Percentiles rank a stretch among this genome's conserved stretches.
Conservation (phyloP, 2,113 vertebrate species). For the Corythornis cristatus region DNA sequence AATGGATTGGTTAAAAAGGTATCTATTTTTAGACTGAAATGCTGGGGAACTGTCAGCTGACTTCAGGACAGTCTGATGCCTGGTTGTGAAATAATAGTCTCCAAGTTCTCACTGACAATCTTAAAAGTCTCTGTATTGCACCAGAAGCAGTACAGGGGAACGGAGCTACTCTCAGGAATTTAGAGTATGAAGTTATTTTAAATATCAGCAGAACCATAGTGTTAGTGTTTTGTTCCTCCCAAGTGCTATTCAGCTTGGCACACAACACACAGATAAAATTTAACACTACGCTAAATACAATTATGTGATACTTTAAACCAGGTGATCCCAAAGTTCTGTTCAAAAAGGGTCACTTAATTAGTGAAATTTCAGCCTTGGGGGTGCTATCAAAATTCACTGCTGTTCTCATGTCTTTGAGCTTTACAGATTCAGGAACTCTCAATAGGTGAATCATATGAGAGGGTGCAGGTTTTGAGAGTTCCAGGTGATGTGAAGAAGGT, state of each 20-base stretch:
- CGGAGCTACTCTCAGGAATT: neutral
- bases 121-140: neutral
- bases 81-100: neutral
- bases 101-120: neutral
- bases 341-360: neutral
- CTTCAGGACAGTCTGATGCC: neutral
- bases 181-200: neutral
- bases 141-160: neutral
- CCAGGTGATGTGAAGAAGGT: neutral
- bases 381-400: neutral
- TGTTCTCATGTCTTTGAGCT: neutral
- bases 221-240: neutral
- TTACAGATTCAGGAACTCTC: neutral
- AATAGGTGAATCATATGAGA: accelerated
- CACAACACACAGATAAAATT: neutral
- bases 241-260: neutral
- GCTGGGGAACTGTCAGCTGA: neutral
- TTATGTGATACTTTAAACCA: neutral
- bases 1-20: neutral
- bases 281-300: neutral
- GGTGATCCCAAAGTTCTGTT: neutral
- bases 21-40: neutral
- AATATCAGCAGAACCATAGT: neutral
- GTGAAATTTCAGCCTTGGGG: neutral
- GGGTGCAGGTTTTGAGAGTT: neutral